Evolutionary conservation across 1,140 invertebrate genomes (phyloP).

Genomic region (Drosophila pseudoobscura): DNA sequence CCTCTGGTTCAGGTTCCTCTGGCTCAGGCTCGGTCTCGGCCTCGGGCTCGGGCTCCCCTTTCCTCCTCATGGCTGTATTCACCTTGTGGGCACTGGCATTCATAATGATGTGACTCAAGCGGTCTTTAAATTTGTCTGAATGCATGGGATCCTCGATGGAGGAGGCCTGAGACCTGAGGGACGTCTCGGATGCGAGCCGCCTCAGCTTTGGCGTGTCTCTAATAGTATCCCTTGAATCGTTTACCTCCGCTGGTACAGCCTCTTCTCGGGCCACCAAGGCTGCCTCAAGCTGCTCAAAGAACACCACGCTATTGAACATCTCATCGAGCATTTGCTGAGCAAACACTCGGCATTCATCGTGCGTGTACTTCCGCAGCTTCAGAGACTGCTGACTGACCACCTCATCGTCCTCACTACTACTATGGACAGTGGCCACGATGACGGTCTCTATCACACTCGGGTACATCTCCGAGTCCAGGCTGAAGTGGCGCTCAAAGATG

Average conservation of each 20-base stretch:
- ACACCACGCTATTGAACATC: conserved; percentile 60
- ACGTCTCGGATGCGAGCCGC: conserved; percentile 39
- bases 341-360: conserved; percentile 49
- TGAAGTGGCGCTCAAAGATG: conserved; percentile 67
- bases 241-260: not conserved
- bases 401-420: conserved; percentile 65
- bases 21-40: conserved; percentile 1
- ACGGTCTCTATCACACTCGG: conserved; percentile 76
- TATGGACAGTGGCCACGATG: conserved; percentile 78
- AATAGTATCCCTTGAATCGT: not conserved
- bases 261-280: not conserved
- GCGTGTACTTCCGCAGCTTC: not conserved
- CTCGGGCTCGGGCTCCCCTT: conserved; percentile 4
- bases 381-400: conserved; percentile 13
- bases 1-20: conserved; percentile 10
- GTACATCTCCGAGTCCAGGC: conserved; percentile 72
- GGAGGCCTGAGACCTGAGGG: conserved; percentile 52
- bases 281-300: conserved; percentile 51
- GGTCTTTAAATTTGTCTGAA: conserved; percentile 76
- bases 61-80: conserved; percentile 20
- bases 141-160: conserved; percentile 71
- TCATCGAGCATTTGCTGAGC: conserved; percentile 65
- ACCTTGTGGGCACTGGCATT: conserved; percentile 45
- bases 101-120: conserved; percentile 69
- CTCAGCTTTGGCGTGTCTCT: not conserved